Evolutionary conservation across 2,113 vertebrate genomes (phyloP), one percentile per base, ranked within the genome.

Genomic region (Proterorhinus semilunaris): DNA sequence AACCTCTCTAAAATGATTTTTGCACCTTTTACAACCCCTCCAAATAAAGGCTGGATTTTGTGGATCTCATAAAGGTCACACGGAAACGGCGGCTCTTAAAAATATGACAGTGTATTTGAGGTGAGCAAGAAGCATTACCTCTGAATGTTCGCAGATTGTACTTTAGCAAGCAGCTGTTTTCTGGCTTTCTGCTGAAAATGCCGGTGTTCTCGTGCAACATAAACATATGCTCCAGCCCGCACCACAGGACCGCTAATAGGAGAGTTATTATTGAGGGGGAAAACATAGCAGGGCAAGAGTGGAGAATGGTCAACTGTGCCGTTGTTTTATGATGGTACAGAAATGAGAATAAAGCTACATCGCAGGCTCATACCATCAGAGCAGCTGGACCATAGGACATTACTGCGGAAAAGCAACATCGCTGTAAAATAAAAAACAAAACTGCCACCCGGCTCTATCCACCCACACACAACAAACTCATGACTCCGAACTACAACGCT

Each of bases 121-220:
- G 42, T 16, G 15, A 61, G 13, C 13, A n/a, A 9, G 13, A 44
- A 43, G n/a, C 58, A 61, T 61, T 44, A n/a, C 36, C 42, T n/a
- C 12, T 2, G 42, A 44, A 61, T 11, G 13, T 61, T 59, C 45
- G 42, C 58, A 61, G 58, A 43, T 61, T 61, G 42, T 44, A 3
- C 36, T 61, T 59, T 61, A 44, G 44, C 13, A 13, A 61, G 13
- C 58, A 61, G 58, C 58, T 61, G 58, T 61, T 61, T 61, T 61
- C 42, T 44, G 36, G 12, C 42, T 61, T 9, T 8, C 2, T 4
- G 7, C 36, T 43, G 1, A 43, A 59, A 59, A 59, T 36, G 6
- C 11, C 57, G 1, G 12, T n/a, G 57, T 36, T 59, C 27, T 36
- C 44, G 11, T 59, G 57, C 8, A 27, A 4, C 9, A 12, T 12